These are phyloP conservation scores for Oreochromis spilurus DNA, from an alignment of 2,113 vertebrate species.

Conservation along the genomic window DNA sequence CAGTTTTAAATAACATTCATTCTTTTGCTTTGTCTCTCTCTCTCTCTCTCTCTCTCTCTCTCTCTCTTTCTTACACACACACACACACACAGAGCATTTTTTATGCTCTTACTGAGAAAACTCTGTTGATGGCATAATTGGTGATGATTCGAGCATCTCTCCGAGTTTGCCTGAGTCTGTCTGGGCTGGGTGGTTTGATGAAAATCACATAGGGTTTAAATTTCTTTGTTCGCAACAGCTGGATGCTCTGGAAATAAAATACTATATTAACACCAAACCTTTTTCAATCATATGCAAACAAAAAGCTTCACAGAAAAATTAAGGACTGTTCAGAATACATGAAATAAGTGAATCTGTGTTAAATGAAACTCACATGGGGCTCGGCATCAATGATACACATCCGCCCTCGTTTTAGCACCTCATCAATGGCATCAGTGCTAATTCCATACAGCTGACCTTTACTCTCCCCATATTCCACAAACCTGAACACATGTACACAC, in stretches of 20 bases:
- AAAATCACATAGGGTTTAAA: slow-evolving; percentile 89
- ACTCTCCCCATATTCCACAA: slow-evolving; percentile 85
- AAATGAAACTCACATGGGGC: slow-evolving; percentile 74
- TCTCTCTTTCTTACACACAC: not conserved
- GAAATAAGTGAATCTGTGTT: not conserved
- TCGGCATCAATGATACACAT: slow-evolving; percentile 86
- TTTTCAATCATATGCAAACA: not conserved
- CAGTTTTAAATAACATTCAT: not conserved
- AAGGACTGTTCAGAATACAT: not conserved
- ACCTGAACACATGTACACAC: slow-evolving; percentile 62
- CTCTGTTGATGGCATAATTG: slow-evolving; percentile 76
- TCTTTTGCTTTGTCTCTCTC: not conserved
- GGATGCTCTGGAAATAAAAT: slow-evolving; percentile 73
- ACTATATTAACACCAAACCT: not conserved
- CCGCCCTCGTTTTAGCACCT: slow-evolving; percentile 79
- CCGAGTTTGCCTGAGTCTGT: slow-evolving; percentile 78
- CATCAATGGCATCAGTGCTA: slow-evolving; percentile 79
- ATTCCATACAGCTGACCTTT: slow-evolving; percentile 86
- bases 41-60: no score
- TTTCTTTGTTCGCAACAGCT: slow-evolving; percentile 74
- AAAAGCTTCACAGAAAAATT: not conserved
- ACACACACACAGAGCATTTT: not conserved
- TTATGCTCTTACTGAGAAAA: slow-evolving; percentile 75
- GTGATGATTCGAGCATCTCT: slow-evolving; percentile 79
- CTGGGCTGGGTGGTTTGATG: slow-evolving; percentile 80